Percentiles rank a stretch among this genome's conserved stretches.
Conservation (phyloP, 2,113 vertebrate species). For the Eulemur macaco region DNA sequence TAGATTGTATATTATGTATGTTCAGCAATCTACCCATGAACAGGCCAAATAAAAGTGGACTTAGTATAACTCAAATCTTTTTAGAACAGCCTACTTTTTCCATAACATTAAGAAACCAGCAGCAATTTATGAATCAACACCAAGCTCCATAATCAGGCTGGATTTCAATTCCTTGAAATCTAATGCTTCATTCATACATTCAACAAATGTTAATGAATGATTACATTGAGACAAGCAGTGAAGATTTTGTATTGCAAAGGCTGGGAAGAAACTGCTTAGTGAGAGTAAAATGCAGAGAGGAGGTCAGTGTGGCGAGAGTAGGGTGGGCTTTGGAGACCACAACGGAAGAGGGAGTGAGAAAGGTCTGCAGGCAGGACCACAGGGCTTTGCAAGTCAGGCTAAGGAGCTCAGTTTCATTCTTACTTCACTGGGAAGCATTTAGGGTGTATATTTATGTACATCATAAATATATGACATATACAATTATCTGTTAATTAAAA, state of each 20-base stretch:
- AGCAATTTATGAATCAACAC: background rate
- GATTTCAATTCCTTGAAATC: background rate
- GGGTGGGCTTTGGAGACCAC: rapidly evolving
- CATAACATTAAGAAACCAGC: background rate
- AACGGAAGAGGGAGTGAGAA: background rate
- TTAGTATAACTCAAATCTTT: background rate
- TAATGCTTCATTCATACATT: background rate
- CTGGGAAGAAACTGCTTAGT: background rate
- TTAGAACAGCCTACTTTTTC: background rate
- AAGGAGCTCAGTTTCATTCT: background rate
- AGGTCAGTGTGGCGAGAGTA: background rate
- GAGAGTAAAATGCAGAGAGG: background rate
- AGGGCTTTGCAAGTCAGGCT: background rate
- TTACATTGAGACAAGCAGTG: background rate
- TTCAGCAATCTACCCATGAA: background rate
- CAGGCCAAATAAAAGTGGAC: background rate
- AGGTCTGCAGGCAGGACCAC: rapidly evolving
- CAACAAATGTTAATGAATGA: background rate
- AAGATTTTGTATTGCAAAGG: background rate
- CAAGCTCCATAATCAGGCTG: rapidly evolving
- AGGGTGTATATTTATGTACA: background rate
- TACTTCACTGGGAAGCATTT: background rate
- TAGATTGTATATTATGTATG: background rate
- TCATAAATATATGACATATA: background rate
- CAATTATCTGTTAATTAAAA: background rate